Evolutionary conservation across 2,888 invertebrate genomes (phyloP).

Genomic region (Xiphydria camelus): DNA sequence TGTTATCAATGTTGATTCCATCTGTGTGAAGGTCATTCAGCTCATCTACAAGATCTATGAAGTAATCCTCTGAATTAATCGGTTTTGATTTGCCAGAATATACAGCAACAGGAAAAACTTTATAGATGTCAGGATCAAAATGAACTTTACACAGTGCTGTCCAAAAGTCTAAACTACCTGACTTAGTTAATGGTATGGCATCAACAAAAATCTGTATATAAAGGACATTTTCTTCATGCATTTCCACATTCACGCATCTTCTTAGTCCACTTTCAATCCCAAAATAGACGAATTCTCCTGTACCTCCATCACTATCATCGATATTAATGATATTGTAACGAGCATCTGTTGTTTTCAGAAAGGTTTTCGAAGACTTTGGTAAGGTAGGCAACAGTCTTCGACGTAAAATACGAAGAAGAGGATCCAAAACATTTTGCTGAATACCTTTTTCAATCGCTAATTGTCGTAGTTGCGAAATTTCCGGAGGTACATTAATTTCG

Average conservation of each 20-base stretch:
- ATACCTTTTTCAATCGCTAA: too few relatives aligned
- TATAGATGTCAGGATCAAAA: neutral
- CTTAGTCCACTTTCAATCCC: neutral
- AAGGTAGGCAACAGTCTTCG: neutral
- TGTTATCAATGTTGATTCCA: conserved; percentile 15
- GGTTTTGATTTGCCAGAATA: conserved; percentile 15
- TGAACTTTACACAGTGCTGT: conserved; percentile 4
- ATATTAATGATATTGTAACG: neutral
- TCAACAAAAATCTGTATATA: conserved; percentile 1
- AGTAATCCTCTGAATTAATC: conserved; percentile 12
- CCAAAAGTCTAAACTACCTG: conserved; percentile 3
- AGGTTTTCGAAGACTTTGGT: conserved; percentile 1
- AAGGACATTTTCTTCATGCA: too few relatives aligned
- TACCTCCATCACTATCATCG: neutral
- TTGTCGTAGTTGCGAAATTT: too few relatives aligned
- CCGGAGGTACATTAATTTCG: too few relatives aligned
- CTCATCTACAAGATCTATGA: conserved; percentile 22
- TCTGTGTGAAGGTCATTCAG: conserved; percentile 15
- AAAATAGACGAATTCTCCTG: conserved; percentile 4
- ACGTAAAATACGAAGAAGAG: too few relatives aligned
- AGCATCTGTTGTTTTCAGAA: neutral
- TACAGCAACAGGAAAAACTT: neutral
- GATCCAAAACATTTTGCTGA: too few relatives aligned
- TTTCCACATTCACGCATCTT: neutral
- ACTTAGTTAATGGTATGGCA: conserved; percentile 1